A percentile compares a stretch with the other conserved stretches of the same genome.
Evolutionary conservation across 2,797 vertebrate species (phyloP).

Genomic region (Enteromius argenteus): DNA sequence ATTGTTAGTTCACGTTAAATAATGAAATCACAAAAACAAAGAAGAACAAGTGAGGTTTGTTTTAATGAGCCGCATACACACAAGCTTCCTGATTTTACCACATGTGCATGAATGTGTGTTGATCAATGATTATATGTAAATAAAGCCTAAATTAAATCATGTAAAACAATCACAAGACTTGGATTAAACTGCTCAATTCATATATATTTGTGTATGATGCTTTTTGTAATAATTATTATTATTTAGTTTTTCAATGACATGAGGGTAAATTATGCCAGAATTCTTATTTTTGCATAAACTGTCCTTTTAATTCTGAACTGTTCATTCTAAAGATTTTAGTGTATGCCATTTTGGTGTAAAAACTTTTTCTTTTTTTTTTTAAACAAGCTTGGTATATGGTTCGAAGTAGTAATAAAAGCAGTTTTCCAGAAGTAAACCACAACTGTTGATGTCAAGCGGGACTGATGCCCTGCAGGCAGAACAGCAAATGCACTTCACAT

Average conservation of each 20-base stretch:
- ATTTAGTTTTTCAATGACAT: neutral
- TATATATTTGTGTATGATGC: neutral
- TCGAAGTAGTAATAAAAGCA: neutral
- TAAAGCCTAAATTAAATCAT: neutral
- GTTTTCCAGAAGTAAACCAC: neutral
- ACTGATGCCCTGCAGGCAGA: neutral
- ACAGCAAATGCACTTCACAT: neutral
- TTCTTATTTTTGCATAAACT: neutral
- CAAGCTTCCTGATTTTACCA: neutral
- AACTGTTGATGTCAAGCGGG: neutral
- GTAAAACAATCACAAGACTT: neutral
- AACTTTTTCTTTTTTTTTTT: neutral
- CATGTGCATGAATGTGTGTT: neutral
- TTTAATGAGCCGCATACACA: neutral
- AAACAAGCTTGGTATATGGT: neutral
- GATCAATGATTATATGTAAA: neutral
- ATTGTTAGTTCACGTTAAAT: neutral
- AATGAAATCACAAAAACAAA: neutral
- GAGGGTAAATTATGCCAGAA: neutral
- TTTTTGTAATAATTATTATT: neutral
- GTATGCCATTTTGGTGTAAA: neutral
- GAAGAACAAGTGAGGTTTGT: too few species aligned
- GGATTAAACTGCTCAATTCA: neutral
- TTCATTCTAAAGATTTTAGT: neutral
- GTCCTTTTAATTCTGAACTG: neutral